These are phyloP conservation scores for Caenorhabditis sinica DNA, from an alignment of 2,888 invertebrate species.

Conservation along the genomic window DNA sequence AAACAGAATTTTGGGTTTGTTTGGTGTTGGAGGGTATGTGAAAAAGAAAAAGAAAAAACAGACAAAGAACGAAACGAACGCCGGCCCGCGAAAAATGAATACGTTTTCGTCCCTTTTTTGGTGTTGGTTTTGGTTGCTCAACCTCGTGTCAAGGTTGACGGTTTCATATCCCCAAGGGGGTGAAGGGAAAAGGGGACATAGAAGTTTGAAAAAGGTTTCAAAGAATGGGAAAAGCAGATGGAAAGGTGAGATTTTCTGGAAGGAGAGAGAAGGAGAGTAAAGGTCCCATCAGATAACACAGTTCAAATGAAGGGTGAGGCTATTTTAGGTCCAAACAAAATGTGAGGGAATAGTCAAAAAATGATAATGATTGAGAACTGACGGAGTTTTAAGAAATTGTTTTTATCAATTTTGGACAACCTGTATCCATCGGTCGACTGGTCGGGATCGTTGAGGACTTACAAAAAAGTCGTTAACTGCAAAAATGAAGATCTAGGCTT, in stretches of 20 bases:
- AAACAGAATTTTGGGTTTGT: constrained; percentile 25
- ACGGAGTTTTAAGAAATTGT: no score
- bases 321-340: no score
- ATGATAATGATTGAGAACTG: background rate
- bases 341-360: background rate
- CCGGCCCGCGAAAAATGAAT: constrained; percentile 43
- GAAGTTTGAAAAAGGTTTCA: constrained; percentile 1
- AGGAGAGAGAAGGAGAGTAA: background rate
- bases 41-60: constrained; percentile 8
- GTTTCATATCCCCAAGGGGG: constrained; percentile 13
- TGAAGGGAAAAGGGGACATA: background rate
- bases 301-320: background rate
- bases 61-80: constrained; percentile 33
- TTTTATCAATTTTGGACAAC: no score
- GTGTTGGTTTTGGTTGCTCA: constrained; percentile 16
- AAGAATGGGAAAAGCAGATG: constrained; percentile 11
- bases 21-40: background rate
- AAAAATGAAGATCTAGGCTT: no score
- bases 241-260: constrained; percentile 7
- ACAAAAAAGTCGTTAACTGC: no score
- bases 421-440: no score
- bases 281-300: constrained; percentile 22
- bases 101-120: constrained; percentile 33
- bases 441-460: no score
- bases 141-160: constrained; percentile 41